phyloP scores from a whole-genome alignment of 1,140 invertebrate species.

The Bombus impatiens region DNA sequence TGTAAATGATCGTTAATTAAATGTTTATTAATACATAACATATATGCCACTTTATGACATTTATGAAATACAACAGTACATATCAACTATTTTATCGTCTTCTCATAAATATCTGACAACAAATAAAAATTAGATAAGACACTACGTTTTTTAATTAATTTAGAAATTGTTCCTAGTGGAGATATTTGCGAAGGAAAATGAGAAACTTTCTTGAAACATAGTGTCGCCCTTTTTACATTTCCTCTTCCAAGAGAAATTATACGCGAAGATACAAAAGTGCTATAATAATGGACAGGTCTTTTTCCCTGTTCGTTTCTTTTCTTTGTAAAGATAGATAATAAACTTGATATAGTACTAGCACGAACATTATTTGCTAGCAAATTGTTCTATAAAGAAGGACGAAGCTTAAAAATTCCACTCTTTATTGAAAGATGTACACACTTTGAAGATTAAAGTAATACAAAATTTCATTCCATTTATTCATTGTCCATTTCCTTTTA shows the following conservation, averaged over 20 bases:
- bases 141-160: not conserved
- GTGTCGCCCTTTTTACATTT: not conserved
- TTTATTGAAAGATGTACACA: too few species aligned
- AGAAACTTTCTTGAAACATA: too few species aligned
- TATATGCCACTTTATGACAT: not conserved
- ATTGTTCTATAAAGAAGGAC: not conserved
- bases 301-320: not conserved
- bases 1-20: not conserved
- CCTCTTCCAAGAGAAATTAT: not conserved
- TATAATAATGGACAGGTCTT: too few species aligned
- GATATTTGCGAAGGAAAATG: not conserved
- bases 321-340: too few species aligned
- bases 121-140: not conserved
- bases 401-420: not conserved
- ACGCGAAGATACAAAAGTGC: too few species aligned
- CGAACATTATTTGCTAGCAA: not conserved
- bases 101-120: not conserved
- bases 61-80: not conserved
- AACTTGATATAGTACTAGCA: not conserved
- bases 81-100: not conserved
- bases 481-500: too few species aligned
- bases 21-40: not conserved
- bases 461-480: too few species aligned
- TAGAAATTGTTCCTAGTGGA: not conserved
- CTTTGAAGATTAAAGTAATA: too few species aligned